phyloP scores from a whole-genome alignment of 2,888 invertebrate genomes.

The Pristionchus japonicus region DNA sequence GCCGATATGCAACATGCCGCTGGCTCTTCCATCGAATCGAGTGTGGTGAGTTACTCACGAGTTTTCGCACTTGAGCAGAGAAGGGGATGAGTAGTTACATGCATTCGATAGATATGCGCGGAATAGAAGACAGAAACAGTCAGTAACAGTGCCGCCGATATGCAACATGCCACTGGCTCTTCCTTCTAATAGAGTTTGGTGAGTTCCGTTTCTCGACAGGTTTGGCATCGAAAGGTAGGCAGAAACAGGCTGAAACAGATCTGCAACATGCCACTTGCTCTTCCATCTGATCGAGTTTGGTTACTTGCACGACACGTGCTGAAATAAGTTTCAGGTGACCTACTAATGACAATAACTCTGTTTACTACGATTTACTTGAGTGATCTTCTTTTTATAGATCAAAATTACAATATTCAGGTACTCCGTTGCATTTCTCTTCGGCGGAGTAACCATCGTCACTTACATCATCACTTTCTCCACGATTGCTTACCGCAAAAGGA shows the following conservation, averaged over 20 bases:
- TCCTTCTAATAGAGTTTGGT: conserved; percentile 9
- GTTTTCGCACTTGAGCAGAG: neutral
- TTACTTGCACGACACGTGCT: too few relatives aligned
- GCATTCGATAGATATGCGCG: too few relatives aligned
- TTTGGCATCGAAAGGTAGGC: too few relatives aligned
- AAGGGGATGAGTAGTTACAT: too few relatives aligned
- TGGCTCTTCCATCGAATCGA: neutral
- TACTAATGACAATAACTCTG: neutral
- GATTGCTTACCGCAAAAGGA: neutral
- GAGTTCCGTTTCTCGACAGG: neutral
- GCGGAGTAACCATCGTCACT: conserved; percentile 11
- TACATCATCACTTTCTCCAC: conserved; percentile 36
- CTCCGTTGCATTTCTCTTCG: neutral
- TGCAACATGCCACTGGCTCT: conserved; percentile 25
- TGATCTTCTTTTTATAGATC: too few relatives aligned
- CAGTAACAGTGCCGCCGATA: neutral
- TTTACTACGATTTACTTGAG: too few relatives aligned
- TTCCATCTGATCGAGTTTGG: neutral
- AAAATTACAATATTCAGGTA: conserved; percentile 26
- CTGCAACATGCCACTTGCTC: conserved; percentile 8
- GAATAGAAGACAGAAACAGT: too few relatives aligned
- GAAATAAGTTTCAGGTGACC: too few relatives aligned
- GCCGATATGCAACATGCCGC: conserved; percentile 6
- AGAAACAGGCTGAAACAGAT: too few relatives aligned
- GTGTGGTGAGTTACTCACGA: neutral